A percentile compares a stretch with the other conserved stretches of the same genome.
phyloP scores from a whole-genome alignment of 2,888 invertebrate genomes.

The Autographa pulchrina region DNA sequence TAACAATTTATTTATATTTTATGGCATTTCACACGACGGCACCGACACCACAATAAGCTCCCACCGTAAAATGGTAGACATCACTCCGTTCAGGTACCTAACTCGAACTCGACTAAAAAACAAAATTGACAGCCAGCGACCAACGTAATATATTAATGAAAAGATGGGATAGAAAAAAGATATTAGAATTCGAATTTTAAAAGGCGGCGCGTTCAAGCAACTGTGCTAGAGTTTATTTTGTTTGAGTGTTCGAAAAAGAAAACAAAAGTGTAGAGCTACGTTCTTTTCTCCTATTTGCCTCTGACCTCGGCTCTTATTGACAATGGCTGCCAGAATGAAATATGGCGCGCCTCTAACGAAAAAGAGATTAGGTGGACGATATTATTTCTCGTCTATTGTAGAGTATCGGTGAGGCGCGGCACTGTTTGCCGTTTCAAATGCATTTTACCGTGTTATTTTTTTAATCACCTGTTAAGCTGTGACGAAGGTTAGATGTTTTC shows the following conservation, averaged over 20 bases:
- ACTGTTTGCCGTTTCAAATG: slow-evolving; percentile 77
- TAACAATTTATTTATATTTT: slow-evolving; percentile 66
- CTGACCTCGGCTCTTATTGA: slow-evolving; percentile 88
- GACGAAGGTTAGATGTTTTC: slow-evolving; percentile 81
- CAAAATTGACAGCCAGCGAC: slow-evolving; percentile 81
- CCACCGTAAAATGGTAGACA: slow-evolving; percentile 76
- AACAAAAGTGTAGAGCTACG: slow-evolving; percentile 78
- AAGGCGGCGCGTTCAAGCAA: slow-evolving; percentile 86
- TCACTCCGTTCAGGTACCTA: slow-evolving; percentile 73
- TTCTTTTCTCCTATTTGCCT: slow-evolving; percentile 88
- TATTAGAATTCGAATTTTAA: slow-evolving; percentile 83
- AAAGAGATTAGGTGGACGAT: slow-evolving; percentile 87
- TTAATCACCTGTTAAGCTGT: slow-evolving; percentile 78
- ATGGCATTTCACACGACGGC: slow-evolving; percentile 69
- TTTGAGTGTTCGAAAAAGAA: slow-evolving; percentile 85
- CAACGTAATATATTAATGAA: slow-evolving; percentile 88
- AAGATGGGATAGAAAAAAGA: slow-evolving; percentile 83
- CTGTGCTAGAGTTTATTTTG: slow-evolving; percentile 84
- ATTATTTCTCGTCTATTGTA: slow-evolving; percentile 78
- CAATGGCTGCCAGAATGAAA: slow-evolving; percentile 89
- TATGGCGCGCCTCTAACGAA: slow-evolving; percentile 87
- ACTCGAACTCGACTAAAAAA: slow-evolving; percentile 70
- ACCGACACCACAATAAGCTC: slow-evolving; percentile 68
- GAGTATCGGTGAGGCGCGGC: slow-evolving; percentile 70
- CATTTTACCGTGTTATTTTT: slow-evolving; percentile 75